phyloP scores from a whole-genome alignment of 2,113 vertebrate species.

The Chitala chitala region DNA sequence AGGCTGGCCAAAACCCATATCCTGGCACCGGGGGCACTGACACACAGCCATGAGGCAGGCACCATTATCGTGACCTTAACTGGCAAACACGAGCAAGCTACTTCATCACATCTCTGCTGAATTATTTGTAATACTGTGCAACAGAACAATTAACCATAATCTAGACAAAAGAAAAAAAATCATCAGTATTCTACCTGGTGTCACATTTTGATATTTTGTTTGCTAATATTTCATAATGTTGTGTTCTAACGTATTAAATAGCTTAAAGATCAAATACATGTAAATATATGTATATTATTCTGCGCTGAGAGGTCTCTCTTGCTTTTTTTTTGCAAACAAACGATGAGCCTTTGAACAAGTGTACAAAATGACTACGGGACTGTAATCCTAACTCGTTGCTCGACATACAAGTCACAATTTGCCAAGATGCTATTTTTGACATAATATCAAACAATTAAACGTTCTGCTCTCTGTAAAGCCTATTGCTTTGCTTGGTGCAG shows the following conservation, averaged over 20 bases:
- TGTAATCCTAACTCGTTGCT: too few relatives aligned
- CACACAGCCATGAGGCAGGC: not conserved
- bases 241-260: too few relatives aligned
- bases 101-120: not conserved
- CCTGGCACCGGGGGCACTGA: not conserved
- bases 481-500: slow-evolving; percentile 1
- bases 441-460: not conserved
- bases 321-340: too few relatives aligned
- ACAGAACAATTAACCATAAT: not conserved
- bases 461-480: not conserved
- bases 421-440: not conserved
- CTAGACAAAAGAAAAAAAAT: not conserved
- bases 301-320: too few relatives aligned
- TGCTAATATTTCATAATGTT: not conserved
- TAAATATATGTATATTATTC: not conserved
- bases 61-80: not conserved
- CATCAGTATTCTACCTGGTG: not conserved
- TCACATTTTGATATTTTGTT: not conserved
- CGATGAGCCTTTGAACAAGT: too few relatives aligned
- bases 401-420: too few relatives aligned
- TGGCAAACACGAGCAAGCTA: not conserved
- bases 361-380: too few relatives aligned
- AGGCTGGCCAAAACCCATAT: not conserved
- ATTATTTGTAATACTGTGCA: too few relatives aligned
- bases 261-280: not conserved